A percentile compares a stretch with the other conserved stretches of the same genome.
phyloP scores from a whole-genome alignment of 2,888 invertebrate genomes.

The Chesias legatella region DNA sequence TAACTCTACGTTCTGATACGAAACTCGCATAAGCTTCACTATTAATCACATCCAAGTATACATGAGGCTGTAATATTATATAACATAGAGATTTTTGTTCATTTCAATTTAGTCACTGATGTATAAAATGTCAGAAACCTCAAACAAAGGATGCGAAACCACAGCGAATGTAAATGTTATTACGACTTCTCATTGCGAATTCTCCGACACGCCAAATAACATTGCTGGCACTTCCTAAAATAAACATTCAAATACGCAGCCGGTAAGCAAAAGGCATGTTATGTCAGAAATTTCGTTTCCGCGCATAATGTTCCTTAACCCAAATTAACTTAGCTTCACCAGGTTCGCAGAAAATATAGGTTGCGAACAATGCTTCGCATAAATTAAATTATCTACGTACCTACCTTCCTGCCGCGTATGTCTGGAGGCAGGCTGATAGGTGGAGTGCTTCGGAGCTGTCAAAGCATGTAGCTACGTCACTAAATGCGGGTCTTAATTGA shows the following conservation, averaged over 20 bases:
- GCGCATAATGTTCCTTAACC: conserved; percentile 26
- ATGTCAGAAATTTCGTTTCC: conserved; percentile 26
- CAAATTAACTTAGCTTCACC: conserved; percentile 37
- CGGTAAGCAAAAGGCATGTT: conserved; percentile 23
- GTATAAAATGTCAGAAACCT: conserved; percentile 14
- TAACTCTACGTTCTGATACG: no score
- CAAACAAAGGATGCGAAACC: conserved; percentile 14
- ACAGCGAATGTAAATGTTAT: conserved; percentile 18
- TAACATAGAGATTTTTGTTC: no score
- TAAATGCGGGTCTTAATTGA: conserved; percentile 50
- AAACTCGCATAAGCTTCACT: no score
- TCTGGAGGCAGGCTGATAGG: conserved; percentile 1
- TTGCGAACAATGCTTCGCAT: conserved; percentile 27
- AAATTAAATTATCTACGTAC: conserved; percentile 30
- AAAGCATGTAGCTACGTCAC: conserved; percentile 48
- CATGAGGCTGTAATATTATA: no score
- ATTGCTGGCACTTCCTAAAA: conserved; percentile 22
- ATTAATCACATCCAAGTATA: no score
- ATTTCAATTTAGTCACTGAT: conserved; percentile 12
- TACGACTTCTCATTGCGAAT: conserved; percentile 17
- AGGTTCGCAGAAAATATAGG: conserved; percentile 31
- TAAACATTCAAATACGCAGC: conserved; percentile 21
- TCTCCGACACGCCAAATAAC: conserved; percentile 15
- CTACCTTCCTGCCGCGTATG: conserved; percentile 10
- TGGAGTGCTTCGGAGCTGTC: conserved; percentile 40